Base-by-base conservation (phyloP, 2,797 vertebrate species). In the Agapornis canus region DNA sequence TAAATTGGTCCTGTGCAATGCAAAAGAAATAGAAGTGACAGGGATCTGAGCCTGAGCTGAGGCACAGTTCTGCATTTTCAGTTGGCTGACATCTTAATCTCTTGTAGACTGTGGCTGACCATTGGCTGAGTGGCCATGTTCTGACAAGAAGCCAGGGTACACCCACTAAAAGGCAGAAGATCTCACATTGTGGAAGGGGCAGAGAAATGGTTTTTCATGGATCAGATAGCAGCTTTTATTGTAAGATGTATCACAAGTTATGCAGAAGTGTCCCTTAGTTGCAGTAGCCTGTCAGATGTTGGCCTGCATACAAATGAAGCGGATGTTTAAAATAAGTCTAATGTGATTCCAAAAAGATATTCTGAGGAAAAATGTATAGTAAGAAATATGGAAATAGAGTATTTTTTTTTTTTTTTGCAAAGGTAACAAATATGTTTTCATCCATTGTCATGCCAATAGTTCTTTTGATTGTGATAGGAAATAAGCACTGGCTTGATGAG, bases 101-200 rank as follows among this genome's bases (percentile, higher is more conserved):
- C 35, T 66, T 45, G n/a, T 52, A 21, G 20, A 14, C 32, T 31
- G 1, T 68, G 45, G 9, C 72, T 64, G 76, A 54, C 47, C 82
- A 40, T 42, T 69, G 56, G 14, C 13, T 65, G 35, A 15, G 37
- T 22, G 40, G 26, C 22, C 56, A 7, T 6, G 3, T 73, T 89
- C 18, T 57, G 37, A 35, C 0, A 0, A 71, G 57, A 83, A 42
- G 6, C 10, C 0, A 2, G 42, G 18, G 2, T 22, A 22, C 31
- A 11, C 8, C 4, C 12, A 21, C 14, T 49, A 14, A 40, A 64
- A 89, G 12, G 21, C 26, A 89, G 45, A 54, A 79, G 23, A 12
- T 48, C n/a, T 52, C 59, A 43, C 13, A 86, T 85, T 25, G 19
- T 42, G 63, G 47, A 65, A 82, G 32, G 27, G 11, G 22, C 22